These are phyloP conservation scores for Toxostoma redivivum DNA, from an alignment of 2,113 vertebrate species.

Conservation along the genomic window DNA sequence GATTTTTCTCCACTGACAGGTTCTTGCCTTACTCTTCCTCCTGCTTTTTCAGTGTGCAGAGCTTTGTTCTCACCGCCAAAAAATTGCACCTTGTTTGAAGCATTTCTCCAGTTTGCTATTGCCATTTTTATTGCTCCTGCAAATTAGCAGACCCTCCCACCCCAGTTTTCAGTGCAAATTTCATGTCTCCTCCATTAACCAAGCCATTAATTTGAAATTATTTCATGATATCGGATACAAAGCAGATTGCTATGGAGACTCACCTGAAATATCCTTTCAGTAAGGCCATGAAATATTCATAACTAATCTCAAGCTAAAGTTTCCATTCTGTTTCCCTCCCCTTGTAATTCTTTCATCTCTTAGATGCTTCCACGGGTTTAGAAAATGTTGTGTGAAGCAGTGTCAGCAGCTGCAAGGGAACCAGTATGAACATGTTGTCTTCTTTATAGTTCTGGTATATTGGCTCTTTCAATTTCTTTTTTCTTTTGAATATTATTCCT, in stretches of 20 bases:
- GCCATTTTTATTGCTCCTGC: neutral
- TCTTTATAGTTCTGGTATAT: neutral
- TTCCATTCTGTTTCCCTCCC: neutral
- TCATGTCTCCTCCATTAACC: neutral
- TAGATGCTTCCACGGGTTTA: neutral
- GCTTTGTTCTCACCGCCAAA: neutral
- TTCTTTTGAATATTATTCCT: neutral
- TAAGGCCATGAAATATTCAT: conserved; percentile 31
- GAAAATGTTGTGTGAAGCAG: neutral
- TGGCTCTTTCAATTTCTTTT: neutral
- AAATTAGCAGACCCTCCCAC: neutral
- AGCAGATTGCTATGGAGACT: conserved; percentile 30
- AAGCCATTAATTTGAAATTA: conserved; percentile 3
- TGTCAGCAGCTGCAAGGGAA: conserved; percentile 7
- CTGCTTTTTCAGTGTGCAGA: neutral
- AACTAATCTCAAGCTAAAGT: neutral
- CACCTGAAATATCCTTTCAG: conserved; percentile 15
- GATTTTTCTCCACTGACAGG: neutral
- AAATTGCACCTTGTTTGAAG: neutral
- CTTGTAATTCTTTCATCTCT: neutral
- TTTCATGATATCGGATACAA: neutral
- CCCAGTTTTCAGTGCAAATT: neutral
- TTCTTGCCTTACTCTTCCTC: neutral
- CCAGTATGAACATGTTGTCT: neutral
- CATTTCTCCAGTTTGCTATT: neutral